A percentile compares a stretch with the other conserved stretches of the same genome.
Evolutionary conservation across 2,113 vertebrate species (phyloP).

Genomic region (Bothrops jararaca): DNA sequence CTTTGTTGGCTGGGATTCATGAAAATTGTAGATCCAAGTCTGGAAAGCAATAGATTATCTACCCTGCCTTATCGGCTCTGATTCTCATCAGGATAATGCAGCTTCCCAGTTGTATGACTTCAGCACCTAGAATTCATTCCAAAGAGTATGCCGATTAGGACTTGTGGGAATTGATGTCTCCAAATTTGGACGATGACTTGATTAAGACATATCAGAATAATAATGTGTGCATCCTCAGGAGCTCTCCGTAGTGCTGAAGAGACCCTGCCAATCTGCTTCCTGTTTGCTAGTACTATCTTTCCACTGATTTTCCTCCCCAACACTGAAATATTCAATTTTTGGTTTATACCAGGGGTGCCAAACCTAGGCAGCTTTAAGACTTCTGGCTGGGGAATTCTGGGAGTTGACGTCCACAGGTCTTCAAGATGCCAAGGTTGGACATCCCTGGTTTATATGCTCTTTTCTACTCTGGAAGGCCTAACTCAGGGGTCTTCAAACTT

Average conservation of each 20-base stretch:
- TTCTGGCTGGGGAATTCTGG: neutral
- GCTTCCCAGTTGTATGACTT: neutral
- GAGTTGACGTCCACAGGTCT: neutral
- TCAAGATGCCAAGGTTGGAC: too few relatives aligned
- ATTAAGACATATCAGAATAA: neutral
- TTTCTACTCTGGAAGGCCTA: neutral
- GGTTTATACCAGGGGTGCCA: too few relatives aligned
- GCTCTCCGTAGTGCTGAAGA: slow-evolving; percentile 13
- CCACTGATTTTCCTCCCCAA: neutral
- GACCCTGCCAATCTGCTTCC: neutral
- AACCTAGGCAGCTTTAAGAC: neutral
- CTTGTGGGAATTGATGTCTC: neutral
- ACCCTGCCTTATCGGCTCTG: neutral
- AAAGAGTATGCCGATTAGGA: too few relatives aligned
- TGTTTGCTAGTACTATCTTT: neutral
- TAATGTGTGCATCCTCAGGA: neutral
- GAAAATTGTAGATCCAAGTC: neutral
- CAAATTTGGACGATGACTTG: neutral
- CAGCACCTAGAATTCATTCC: neutral
- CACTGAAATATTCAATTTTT: too few relatives aligned
- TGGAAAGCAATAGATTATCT: neutral
- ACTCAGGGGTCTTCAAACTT: too few relatives aligned
- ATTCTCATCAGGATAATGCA: neutral
- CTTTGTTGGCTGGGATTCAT: neutral
- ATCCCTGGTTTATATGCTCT: neutral